Base-by-base conservation (phyloP, 2,113 vertebrate species). In the Leucopternis melanops region DNA sequence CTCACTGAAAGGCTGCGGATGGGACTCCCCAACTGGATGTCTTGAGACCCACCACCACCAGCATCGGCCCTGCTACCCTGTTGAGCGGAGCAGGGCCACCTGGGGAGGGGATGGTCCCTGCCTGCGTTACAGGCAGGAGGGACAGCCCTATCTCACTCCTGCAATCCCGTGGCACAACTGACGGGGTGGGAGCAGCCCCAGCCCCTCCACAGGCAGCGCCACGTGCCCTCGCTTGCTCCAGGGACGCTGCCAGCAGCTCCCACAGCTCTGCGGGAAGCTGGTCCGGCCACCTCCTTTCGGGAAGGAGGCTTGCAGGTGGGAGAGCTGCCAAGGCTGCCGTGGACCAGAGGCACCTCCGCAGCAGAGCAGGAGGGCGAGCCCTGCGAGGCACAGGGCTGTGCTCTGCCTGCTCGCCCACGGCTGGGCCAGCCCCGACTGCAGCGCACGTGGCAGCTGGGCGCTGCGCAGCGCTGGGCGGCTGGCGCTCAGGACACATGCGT, bases 311-410 rank as follows among this genome's bases (percentile, higher is more conserved):
- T 58, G 55, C 31, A 45, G 49, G 31, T 44, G 32, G 55, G 19
- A 45, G 16, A 55, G 36, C 57, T 52, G 29, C 58, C 44, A 45
- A 16, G 19, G 44, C n/a, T 23, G 36, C 62, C 15, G 5, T 1
- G 32, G 36, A 13, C 34, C 58, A 22, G 36, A 22, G 9, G 55
- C 44, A 71, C 26, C 32, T 50, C 10, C 0, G 3, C 22, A 18
- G 57, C 5, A 1, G 63, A 50, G 49, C 49, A 38, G 70, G 55
- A 62, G 26, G 14, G 16, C 2, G 8, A 80, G 32, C 31, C 2
- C 3, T 1, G 0, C 1, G 5, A 34, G 73, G 36, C 52, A 26
- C 3, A 0, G 16, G 44, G 58, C 63, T 10, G 38, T 1, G 2
- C 27, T 50, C 47, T 49, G 44, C 66, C 36, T 4, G 8, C 44